Base-by-base conservation (phyloP, 30 jellyfish, hydroid and myxozoan genomes). In the Catostylus mosaicus region DNA sequence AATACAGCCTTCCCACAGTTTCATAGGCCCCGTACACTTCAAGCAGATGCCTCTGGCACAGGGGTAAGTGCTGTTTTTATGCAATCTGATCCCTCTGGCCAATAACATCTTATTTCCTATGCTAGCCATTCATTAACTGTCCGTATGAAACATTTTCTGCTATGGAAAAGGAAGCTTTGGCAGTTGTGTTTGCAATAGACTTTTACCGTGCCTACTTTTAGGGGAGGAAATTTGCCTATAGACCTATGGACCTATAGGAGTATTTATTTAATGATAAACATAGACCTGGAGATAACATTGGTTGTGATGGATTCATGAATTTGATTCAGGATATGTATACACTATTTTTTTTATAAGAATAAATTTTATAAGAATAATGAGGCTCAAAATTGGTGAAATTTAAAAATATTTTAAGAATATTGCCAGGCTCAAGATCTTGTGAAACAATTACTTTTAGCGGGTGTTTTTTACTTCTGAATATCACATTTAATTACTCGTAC, bases 1-100 rank as follows among this genome's bases (percentile, higher is more conserved):
- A 71, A 73, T 18, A 51, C 59, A 18, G 89, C 74, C n/a, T 84
- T 52, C 64, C 94, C 91, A 23, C 73, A 65, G 45, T 19, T 72
- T 22, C 62, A 73, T 40, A 29, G 56, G 65, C 37, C 71, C n/a
- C 74, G 73, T 51, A 36, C 31, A 30, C 73, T 75, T 14, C 77
- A 56, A 27, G 57, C 89, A 7, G 83, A 84, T 75, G 94, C 94
- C 52, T 57, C 88, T 31, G 76, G 57, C 40, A 9, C 30, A 19
- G 93, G 88, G 24, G 26, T 82, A 31, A 85, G 93, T 19, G 93
- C 80, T 18, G 72, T 72, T 14, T 73, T 73, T 20, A 59, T 73
- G 37, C 94, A 74, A 38, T 11, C n/a, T 24, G 68, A 72, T 32
- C 3, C 26, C 35, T 22, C 27, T 18, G 89, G 89, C 45, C 27